Conservation (phyloP, 2,888 invertebrate genomes). For the Matsumyia berberina region DNA sequence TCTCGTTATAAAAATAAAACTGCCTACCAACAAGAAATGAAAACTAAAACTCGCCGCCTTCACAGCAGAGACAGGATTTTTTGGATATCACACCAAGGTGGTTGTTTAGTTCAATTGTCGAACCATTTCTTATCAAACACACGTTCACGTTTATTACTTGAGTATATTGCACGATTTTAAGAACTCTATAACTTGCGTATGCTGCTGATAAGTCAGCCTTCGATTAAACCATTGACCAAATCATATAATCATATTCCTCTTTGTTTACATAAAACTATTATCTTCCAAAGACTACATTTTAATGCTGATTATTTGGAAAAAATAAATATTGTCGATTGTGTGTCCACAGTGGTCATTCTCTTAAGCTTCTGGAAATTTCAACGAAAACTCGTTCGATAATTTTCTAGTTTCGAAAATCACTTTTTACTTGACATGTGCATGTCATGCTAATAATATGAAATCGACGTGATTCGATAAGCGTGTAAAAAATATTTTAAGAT, state of each 20-base stretch:
- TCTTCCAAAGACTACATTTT: not conserved
- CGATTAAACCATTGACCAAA: not conserved
- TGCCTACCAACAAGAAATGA: too few relatives aligned
- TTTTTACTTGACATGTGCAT: too few relatives aligned
- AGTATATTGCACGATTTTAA: not conserved
- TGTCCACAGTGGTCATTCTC: not conserved
- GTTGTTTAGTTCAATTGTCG: not conserved
- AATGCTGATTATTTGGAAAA: too few relatives aligned
- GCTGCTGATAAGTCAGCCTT: constrained; percentile 6
- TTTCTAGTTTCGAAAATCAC: too few relatives aligned
- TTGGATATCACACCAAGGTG: not conserved
- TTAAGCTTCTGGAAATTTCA: not conserved
- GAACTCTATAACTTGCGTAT: not conserved
- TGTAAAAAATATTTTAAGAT: too few relatives aligned
- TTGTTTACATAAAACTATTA: not conserved
- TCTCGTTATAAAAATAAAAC: too few relatives aligned
- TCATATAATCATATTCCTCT: not conserved
- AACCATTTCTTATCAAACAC: constrained; percentile 5
- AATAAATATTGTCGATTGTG: not conserved
- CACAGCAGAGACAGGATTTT: not conserved
- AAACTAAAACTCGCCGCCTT: not conserved
- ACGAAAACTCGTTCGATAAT: too few relatives aligned
- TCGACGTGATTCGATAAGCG: too few relatives aligned
- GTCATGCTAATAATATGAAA: too few relatives aligned
- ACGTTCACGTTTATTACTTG: constrained; percentile 20